Evolutionary conservation across 2,888 invertebrate species (phyloP), one percentile per base, ranked within the genome.

Genomic region (Dryocosmus kuriphilus): DNA sequence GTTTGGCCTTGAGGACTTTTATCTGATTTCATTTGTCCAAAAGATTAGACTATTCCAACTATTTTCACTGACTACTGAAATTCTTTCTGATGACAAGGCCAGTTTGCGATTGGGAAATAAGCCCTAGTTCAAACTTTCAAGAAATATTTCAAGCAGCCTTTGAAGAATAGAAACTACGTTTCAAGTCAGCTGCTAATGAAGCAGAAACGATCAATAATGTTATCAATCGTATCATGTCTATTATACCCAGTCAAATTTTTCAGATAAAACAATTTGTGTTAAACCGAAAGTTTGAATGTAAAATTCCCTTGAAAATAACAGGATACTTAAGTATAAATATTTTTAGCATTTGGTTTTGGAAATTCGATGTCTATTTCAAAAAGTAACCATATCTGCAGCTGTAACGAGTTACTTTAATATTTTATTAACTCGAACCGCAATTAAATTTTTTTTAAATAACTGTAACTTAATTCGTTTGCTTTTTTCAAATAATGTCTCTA

Each of bases 51-150:
- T 41, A 71, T 30, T 71, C 51, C 32, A 51, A 51, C 27, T 32
- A 71, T 71, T 65, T 65, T 55, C 30, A 46, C 11, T 51, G 19
- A 30, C 22, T 55, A 46, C 19, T n/a, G n/a, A 51, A 71, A 55
- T 51, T 41, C 24, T 27, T 41, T 41, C 16, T 24, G 41, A 65
- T 14, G 46, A 71, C 51, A 71, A 32, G 71, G 30, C 46, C 51
- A 9, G 71, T 71, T 46, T 71, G 46, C 30, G 27, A 71, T 51
- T 46, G 27, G n/a, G n/a, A 51, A 51, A 71, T 71, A 51, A 30
- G 51, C 30, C n/a, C 8, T 16, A 24, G 30, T 71, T 51, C 30
- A 71, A 46, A 65, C 38, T 67, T 67, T 22, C 16, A 19, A 46
- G 6, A 67, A 67, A 46, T 71, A 19, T 19, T 71, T 62, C 30